These are phyloP conservation scores for Drosophila koepferae DNA, from an alignment of 2,888 invertebrate genomes.

Conservation along the genomic window DNA sequence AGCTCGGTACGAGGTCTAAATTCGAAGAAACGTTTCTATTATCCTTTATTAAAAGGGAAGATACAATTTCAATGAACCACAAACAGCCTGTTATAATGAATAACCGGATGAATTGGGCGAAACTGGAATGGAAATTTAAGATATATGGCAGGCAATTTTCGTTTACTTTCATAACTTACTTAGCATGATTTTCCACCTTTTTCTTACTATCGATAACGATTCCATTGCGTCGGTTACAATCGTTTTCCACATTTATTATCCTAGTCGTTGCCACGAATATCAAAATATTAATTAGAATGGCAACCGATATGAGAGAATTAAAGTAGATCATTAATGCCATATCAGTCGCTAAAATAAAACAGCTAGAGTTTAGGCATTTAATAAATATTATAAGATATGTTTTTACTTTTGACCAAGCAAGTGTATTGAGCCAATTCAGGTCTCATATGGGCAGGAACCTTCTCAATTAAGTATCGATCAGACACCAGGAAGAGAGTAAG, in stretches of 20 bases:
- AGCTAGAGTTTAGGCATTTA: neutral
- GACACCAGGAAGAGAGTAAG: slow-evolving; percentile 20
- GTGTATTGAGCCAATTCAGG: slow-evolving; percentile 86
- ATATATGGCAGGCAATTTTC: neutral
- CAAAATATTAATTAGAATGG: slow-evolving; percentile 66
- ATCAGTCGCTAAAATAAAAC: slow-evolving; percentile 26
- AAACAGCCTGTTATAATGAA: slow-evolving; percentile 93
- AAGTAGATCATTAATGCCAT: slow-evolving; percentile 69
- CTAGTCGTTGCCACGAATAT: slow-evolving; percentile 70
- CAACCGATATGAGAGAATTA: slow-evolving; percentile 67
- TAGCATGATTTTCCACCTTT: neutral
- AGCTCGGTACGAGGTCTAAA: slow-evolving; percentile 19
- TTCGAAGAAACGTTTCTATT: accelerated
- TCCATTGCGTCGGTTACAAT: slow-evolving; percentile 59
- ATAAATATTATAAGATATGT: neutral
- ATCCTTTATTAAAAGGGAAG: slow-evolving; percentile 86
- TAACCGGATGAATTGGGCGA: slow-evolving; percentile 90
- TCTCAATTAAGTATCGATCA: neutral
- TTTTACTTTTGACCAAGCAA: slow-evolving; percentile 87
- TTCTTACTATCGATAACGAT: slow-evolving; percentile 8
- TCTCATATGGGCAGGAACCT: slow-evolving; percentile 53
- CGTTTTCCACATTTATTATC: slow-evolving; percentile 61
- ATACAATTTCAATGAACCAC: slow-evolving; percentile 91
- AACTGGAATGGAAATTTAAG: slow-evolving; percentile 85
- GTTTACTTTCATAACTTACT: slow-evolving; percentile 3